Base-by-base conservation (phyloP, 2,888 invertebrate species). In the Cataglyphis albicans region DNA sequence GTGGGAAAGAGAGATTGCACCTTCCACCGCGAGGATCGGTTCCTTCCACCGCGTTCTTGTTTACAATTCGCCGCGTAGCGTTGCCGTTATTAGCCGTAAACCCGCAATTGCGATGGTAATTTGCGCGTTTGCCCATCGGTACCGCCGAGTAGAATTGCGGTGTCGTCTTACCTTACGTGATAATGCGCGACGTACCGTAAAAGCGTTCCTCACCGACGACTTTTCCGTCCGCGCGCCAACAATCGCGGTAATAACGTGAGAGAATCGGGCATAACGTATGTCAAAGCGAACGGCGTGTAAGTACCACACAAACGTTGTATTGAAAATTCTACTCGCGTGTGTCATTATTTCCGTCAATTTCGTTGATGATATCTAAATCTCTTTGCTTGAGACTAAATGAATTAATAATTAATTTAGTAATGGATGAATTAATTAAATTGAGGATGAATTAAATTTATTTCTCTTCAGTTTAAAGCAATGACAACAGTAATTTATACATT, bases 81-180 rank as follows among this genome's bases (percentile, higher is more conserved):
- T 90, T 84, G 87, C 83, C 89, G 91, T 92, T 91, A 92, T 92
- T 92, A 92, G 91, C 87, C 48, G 86, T 90, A 85, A 91, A 88
- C 88, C 81, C 88, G 91, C 90, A 91, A 91, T 91, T 88, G 88
- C 87, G 86, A 87, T 86, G 82, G 90, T 89, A 90, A 91, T 91
- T 91, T 91, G 89, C 91, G 91, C 91, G 90, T 84, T 78, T 85
- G 84, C 82, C 82, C 80, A 75, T 81, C 78, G 41, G 80, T 84
- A 84, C 90, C 90, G 87, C 86, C 86, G 84, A 86, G 86, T 86
- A 87, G 88, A 85, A 89, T 91, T 91, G 90, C 91, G 88, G 91
- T 91, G 91, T 91, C 90, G 89, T 89, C 88, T 89, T 89, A 87
- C 86, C 87, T 87, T 82, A 85, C 89, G 88, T 83, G 90, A 88